Evolutionary conservation across 30 jellyfish, hydroid and myxozoan genomes (phyloP), one percentile per base, ranked within the genome.

Genomic region (Cassiopea andromeda): DNA sequence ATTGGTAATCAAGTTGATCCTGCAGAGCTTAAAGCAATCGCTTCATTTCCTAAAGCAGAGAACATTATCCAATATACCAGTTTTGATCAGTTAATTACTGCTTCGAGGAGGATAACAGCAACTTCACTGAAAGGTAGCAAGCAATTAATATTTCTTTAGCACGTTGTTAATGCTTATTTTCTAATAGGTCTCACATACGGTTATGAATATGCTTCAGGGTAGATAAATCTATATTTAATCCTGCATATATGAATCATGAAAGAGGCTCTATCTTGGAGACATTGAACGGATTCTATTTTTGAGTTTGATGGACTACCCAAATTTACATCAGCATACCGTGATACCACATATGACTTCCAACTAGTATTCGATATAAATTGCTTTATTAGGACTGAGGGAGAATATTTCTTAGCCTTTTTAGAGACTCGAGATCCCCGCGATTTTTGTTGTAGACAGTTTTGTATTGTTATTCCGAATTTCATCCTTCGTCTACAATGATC

Each of bases 21-120:
- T 12, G 72, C 82, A 6, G 97, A 90, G 82, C 58, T 90, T 27
- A 18, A 46, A 60, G 92, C 97, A 18, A 81, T 90, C 46, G 97
- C 97, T 0, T 71, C 97, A 38, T 81, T 58, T 68, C 97, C 97
- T 18, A 90, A 90, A 59, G 5, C 27, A 14, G 89, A 82, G 8
- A 81, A 90, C 66, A 70, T 73, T 57, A 59, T 90, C 67, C 88
- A 75, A 46, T 82, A 76, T 43, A 45, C 19, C 45, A 81, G 66
- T 49, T 90, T 90, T 60, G 92, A 82, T 81, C 82, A 73, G 46
- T 81, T 90, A 38, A 76, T 83, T 48, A 61, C 79, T 9, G 97
- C 97, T 46, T 61, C 96, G 45, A 79, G 66, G 72, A 71, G 74
- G 66, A 88, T 88, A n/a, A n/a, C 96, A 14, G 96, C 89, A 72